Evolutionary conservation across 2,113 vertebrate species (phyloP).

Genomic region (Channa maculata): DNA sequence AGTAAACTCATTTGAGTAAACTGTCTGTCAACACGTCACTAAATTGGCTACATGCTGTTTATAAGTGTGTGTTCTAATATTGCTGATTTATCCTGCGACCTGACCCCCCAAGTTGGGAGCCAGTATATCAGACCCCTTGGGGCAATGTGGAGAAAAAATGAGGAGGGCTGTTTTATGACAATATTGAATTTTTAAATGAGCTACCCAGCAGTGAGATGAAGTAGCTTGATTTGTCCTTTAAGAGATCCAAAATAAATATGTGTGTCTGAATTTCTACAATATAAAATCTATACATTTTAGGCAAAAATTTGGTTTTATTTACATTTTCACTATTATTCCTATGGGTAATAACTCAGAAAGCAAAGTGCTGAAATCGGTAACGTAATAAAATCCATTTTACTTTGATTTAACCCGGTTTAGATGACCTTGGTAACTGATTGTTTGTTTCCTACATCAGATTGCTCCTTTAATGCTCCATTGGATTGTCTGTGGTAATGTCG

Average conservation of each 20-base stretch:
- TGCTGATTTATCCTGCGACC: not conserved
- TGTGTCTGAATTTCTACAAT: too few relatives aligned
- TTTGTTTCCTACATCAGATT: not conserved
- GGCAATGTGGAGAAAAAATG: not conserved
- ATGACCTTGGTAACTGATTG: not conserved
- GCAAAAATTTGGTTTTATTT: not conserved
- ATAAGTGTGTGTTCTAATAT: not conserved
- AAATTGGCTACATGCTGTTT: not conserved
- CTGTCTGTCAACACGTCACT: not conserved
- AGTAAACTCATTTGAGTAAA: constrained; percentile 17
- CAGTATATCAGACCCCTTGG: not conserved
- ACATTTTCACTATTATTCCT: not conserved
- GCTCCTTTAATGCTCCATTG: not conserved
- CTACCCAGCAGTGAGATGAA: not conserved
- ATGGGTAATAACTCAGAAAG: not conserved
- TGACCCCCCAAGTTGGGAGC: not conserved
- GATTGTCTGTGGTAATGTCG: not conserved
- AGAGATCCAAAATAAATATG: too few relatives aligned
- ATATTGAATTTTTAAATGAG: not conserved
- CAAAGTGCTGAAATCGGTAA: not conserved
- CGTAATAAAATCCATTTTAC: not conserved
- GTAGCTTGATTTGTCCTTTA: not conserved
- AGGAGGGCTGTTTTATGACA: not conserved
- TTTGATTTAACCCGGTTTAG: not conserved
- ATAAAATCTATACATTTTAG: too few relatives aligned